A percentile compares a stretch with the other conserved stretches of the same genome.
phyloP scores from a whole-genome alignment of 2,888 invertebrate species.

The Pardosa pseudoannulata region DNA sequence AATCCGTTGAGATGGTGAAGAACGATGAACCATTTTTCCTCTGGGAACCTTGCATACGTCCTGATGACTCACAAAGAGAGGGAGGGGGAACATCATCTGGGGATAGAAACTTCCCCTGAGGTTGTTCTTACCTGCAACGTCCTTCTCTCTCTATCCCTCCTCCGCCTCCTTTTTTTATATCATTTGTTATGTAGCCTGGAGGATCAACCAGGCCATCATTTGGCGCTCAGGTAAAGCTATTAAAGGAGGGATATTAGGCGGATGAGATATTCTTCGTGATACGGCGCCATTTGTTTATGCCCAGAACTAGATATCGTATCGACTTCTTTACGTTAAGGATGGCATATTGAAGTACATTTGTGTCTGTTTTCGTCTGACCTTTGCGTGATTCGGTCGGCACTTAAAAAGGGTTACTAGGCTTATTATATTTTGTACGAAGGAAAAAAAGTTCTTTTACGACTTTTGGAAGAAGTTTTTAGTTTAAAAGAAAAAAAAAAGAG shows the following conservation, averaged over 20 bases:
- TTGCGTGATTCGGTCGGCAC: too few species aligned
- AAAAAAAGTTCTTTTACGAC: too few species aligned
- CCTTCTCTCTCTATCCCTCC: conserved; percentile 9
- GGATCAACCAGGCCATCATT: conserved; percentile 4
- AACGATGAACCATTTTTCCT: conserved; percentile 31
- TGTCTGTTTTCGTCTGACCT: too few species aligned
- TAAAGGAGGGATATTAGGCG: conserved; percentile 28
- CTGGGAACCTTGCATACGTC: conserved; percentile 5
- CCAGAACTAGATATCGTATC: neutral
- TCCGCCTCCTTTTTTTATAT: conserved; percentile 36
- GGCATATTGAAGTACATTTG: neutral
- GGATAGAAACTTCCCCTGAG: conserved; percentile 51
- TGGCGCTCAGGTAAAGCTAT: conserved; percentile 57
- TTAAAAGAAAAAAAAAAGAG: too few species aligned
- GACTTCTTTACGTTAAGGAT: neutral
- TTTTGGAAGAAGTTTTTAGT: too few species aligned
- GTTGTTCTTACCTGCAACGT: conserved; percentile 55
- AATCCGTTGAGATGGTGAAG: neutral
- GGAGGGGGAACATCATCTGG: neutral
- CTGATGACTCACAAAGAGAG: conserved; percentile 35
- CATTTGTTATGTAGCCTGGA: conserved; percentile 43
- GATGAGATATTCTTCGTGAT: conserved; percentile 42
- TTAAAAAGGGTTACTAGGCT: too few species aligned
- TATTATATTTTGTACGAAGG: too few species aligned
- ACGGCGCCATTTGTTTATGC: neutral